These are phyloP conservation scores for Aphidius ervi DNA, from an alignment of 1,140 invertebrate species.

Conservation along the genomic window DNA sequence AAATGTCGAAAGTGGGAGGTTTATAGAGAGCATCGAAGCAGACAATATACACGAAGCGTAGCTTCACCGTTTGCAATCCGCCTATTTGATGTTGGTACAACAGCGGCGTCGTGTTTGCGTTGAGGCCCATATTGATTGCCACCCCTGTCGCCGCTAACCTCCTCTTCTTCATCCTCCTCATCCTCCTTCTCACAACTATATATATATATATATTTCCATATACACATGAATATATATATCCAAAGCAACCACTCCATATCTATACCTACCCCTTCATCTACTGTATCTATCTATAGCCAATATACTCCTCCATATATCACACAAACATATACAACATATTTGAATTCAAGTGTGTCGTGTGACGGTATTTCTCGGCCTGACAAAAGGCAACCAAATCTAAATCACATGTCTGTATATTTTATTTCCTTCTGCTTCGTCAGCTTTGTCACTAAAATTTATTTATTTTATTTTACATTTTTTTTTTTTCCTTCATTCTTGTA, in stretches of 20 bases:
- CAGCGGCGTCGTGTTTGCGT: conserved; percentile 52
- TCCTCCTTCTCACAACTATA: too few relatives aligned
- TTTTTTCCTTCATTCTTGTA: too few relatives aligned
- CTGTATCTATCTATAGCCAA: conserved; percentile 21
- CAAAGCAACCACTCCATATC: conserved; percentile 1
- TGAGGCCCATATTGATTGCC: conserved; percentile 56
- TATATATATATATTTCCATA: neutral
- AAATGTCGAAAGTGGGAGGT: conserved; percentile 46
- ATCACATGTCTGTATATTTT: too few relatives aligned
- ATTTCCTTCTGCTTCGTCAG: too few relatives aligned
- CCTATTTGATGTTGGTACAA: conserved; percentile 57
- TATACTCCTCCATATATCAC: conserved; percentile 15
- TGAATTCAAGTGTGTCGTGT: too few relatives aligned
- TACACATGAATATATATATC: too few relatives aligned
- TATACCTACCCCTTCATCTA: conserved; percentile 18
- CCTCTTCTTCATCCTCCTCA: too few relatives aligned
- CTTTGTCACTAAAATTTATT: too few relatives aligned
- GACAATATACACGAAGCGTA: conserved; percentile 32
- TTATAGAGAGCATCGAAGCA: conserved; percentile 31
- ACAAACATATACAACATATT: too few relatives aligned
- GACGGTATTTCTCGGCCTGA: too few relatives aligned
- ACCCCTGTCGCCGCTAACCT: conserved; percentile 42
- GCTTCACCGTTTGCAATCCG: conserved; percentile 49
- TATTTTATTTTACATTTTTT: too few relatives aligned
- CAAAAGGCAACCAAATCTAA: too few relatives aligned